phyloP scores from a whole-genome alignment of 2,797 vertebrate genomes.

The Coccyzus lansbergi region DNA sequence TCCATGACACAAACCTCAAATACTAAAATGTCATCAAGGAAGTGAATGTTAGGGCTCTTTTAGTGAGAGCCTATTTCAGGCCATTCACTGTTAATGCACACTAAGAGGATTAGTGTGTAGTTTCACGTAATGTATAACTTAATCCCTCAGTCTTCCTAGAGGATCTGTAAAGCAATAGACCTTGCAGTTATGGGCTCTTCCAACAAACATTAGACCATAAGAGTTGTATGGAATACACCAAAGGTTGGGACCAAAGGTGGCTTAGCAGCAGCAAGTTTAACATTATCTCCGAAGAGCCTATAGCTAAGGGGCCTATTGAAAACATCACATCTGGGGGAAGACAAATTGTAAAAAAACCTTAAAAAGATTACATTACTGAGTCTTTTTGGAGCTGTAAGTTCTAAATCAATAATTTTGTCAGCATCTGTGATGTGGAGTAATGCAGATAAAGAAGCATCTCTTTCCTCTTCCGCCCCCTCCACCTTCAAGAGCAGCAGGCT shows the following conservation, averaged over 20 bases:
- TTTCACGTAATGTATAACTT: conserved; percentile 65
- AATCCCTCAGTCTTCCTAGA: conserved; percentile 65
- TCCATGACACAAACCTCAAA: conserved; percentile 70
- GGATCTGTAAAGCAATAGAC: conserved; percentile 68
- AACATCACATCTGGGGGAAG: conserved; percentile 21
- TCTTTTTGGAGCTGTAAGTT: conserved; percentile 69
- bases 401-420: conserved; percentile 74
- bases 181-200: conserved; percentile 65
- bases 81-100: conserved; percentile 70
- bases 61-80: conserved; percentile 61
- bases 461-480: not conserved
- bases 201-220: conserved; percentile 23
- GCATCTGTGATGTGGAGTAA: conserved; percentile 69
- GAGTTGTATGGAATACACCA: not conserved
- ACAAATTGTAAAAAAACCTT: not conserved
- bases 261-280: conserved; percentile 46
- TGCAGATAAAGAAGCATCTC: conserved; percentile 55
- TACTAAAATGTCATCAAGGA: conserved; percentile 60
- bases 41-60: conserved; percentile 72
- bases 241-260: conserved; percentile 33
- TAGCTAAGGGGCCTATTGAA: conserved; percentile 56
- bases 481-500: not conserved
- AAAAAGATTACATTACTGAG: conserved; percentile 45
- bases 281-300: conserved; percentile 38
- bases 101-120: conserved; percentile 66